These are phyloP conservation scores for Alosa sapidissima DNA, from an alignment of 2,797 vertebrate species.

Conservation along the genomic window DNA sequence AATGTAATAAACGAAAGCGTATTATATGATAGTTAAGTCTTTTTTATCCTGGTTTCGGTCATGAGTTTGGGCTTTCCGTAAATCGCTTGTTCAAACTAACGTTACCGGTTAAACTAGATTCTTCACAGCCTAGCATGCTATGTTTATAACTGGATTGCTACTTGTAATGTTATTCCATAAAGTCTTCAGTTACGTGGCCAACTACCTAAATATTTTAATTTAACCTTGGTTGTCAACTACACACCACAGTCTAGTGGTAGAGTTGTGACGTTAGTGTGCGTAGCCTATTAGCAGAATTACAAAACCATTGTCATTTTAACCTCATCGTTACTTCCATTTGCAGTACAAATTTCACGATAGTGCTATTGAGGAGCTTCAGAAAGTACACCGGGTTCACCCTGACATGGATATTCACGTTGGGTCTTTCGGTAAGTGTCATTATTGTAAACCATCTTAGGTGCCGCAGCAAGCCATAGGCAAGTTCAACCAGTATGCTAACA, in stretches of 20 bases:
- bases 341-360: constrained; percentile 96
- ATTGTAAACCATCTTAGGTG: neutral
- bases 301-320: neutral
- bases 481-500: too few relatives aligned
- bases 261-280: neutral
- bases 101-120: constrained; percentile 8
- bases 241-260: neutral
- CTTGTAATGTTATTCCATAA: neutral
- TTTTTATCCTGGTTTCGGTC: neutral
- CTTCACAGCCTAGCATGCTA: neutral
- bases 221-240: neutral
- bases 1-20: neutral
- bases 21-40: neutral
- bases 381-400: constrained; percentile 75
- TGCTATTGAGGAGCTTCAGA: constrained; percentile 88
- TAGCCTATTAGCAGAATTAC: neutral
- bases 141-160: neutral
- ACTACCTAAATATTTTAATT: neutral
- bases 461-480: neutral
- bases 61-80: neutral
- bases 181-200: neutral
- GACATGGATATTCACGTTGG: constrained; percentile 76
- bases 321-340: neutral
- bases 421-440: constrained; percentile 84
- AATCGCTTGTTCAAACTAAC: too few relatives aligned